Evolutionary conservation across 2,888 invertebrate species (phyloP).

Genomic region (Athalia circularis): DNA sequence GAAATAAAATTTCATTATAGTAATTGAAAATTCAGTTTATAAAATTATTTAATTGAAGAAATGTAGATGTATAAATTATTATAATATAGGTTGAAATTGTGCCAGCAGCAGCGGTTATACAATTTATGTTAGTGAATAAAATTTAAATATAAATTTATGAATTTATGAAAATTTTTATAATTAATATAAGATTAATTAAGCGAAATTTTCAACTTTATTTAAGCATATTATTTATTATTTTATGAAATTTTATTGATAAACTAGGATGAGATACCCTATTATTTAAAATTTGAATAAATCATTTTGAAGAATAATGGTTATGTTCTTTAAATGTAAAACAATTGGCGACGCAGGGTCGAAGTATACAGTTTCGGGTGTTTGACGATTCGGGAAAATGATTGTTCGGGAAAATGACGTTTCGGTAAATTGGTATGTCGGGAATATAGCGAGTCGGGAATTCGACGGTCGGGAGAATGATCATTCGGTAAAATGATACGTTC

Average conservation of each 20-base stretch:
- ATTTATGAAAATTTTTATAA: conserved; percentile 58
- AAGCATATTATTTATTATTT: conserved; percentile 62
- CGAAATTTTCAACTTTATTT: conserved; percentile 79
- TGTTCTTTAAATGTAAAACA: conserved; percentile 82
- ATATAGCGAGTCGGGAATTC: too few species aligned
- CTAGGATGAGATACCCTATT: conserved; percentile 85
- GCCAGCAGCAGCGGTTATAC: conserved; percentile 85
- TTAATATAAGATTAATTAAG: conserved; percentile 75
- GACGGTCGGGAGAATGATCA: too few species aligned
- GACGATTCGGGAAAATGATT: too few species aligned
- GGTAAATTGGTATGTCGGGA: too few species aligned
- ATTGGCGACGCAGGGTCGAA: conserved; percentile 77
- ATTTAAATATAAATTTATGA: conserved; percentile 63
- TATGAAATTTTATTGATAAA: too few species aligned
- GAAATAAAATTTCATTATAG: conserved; percentile 76
- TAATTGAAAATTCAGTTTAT: conserved; percentile 74
- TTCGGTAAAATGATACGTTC: too few species aligned
- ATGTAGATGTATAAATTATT: conserved; percentile 76
- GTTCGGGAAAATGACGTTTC: too few species aligned
- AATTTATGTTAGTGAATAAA: conserved; percentile 78
- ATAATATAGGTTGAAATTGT: conserved; percentile 77
- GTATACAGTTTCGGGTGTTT: too few species aligned
- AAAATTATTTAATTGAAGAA: conserved; percentile 76
- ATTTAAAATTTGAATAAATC: conserved; percentile 74
- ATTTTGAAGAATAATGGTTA: conserved; percentile 78